A percentile compares a stretch with the other conserved stretches of the same genome.
Evolutionary conservation across 2,797 vertebrate species (phyloP).

Genomic region (Sebastes matsubarae): DNA sequence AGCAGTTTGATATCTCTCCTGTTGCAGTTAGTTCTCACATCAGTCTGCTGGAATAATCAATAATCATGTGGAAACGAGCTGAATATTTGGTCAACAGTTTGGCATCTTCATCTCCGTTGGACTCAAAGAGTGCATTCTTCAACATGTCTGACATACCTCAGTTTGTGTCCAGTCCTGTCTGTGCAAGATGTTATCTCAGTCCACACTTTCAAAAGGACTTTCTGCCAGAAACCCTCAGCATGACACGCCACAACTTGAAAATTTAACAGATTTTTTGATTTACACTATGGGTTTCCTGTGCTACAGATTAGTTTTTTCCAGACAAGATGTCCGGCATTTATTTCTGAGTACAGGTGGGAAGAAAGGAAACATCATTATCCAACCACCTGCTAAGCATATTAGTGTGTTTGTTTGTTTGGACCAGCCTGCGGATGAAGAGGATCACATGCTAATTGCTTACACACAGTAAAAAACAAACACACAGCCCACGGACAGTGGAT

Average conservation of each 20-base stretch:
- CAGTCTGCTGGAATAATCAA: conserved; percentile 12
- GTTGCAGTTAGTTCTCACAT: neutral
- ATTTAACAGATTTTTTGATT: neutral
- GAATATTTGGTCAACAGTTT: conserved; percentile 9
- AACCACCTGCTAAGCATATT: conserved; percentile 11
- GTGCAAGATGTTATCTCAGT: conserved; percentile 36
- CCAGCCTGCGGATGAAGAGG: conserved; percentile 11
- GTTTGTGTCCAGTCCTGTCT: conserved; percentile 50
- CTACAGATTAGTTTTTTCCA: neutral
- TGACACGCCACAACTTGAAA: neutral
- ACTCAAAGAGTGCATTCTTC: conserved; percentile 32
- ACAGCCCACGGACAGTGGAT: neutral
- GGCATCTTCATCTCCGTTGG: conserved; percentile 7
- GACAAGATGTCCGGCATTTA: neutral
- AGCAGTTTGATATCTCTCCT: neutral
- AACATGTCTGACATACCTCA: conserved; percentile 46
- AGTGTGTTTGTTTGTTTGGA: conserved; percentile 16
- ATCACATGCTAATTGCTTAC: conserved; percentile 23
- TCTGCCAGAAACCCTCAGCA: neutral
- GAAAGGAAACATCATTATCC: conserved; percentile 11
- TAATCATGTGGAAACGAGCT: neutral
- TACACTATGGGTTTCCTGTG: neutral
- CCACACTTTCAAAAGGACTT: neutral
- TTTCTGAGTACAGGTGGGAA: neutral
- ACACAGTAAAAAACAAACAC: neutral